Base-by-base conservation (phyloP, 2,888 invertebrate genomes). In the Colostygia pectinataria region DNA sequence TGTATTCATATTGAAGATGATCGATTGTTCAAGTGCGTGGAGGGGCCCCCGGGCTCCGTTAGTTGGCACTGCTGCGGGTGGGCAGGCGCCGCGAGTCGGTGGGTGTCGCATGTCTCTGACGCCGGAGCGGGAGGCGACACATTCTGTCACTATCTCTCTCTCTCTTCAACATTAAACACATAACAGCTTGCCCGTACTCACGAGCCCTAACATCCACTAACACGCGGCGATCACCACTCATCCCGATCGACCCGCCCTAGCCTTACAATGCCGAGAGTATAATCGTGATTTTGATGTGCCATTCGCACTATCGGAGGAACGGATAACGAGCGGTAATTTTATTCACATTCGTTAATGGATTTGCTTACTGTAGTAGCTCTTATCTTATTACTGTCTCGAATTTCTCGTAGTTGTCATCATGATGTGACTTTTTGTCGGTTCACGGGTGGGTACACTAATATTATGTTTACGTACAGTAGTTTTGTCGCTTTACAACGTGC, bases 401-500 rank as follows among this genome's bases (percentile, higher is more conserved):
- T 83, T 84, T 83, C 83, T 85, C 77, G 86, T 87, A 87, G 88
- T 85, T 20, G 81, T 85, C 82, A 80, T 80, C 48, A 44, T 41
- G 69, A 79, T 77, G 82, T 78, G 83, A 80, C 71, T 74, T 76
- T 68, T 63, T 82, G 83, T 84, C 87, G 85, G 84, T 84, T 77
- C 63, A 80, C 77, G 88, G 88, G 87, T 89, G 88, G 88, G 89
- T 88, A 87, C 87, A 86, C 87, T 88, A 86, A 87, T 87, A 80
- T 85, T 85, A 82, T 85, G 80, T 86, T 83, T 87, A 86, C 86
- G 83, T 88, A 86, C 76, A 82, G 89, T 89, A 89, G 89, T 86
- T 83, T 85, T 85, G 87, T 84, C 83, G 88, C 87, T 88, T 87
- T 82, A 83, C 80, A 81, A 83, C 82, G 87, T 89, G 88, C 88